phyloP scores from a whole-genome alignment of 2,888 invertebrate species.

The Balanococcus diminutus region DNA sequence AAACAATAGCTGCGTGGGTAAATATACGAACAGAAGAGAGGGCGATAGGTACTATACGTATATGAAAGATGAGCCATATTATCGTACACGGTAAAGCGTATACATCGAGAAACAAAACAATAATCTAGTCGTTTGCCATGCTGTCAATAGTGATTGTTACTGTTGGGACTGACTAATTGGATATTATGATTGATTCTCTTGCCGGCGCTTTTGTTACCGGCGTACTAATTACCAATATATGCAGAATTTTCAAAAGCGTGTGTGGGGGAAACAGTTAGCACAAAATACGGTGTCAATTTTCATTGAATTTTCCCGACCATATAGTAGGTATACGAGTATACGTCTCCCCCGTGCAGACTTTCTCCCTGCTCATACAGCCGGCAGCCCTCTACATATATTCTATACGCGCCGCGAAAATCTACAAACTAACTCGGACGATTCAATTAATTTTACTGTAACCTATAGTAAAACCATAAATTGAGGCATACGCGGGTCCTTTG shows the following conservation, averaged over 20 bases:
- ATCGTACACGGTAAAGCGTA: constrained; percentile 19
- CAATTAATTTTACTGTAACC: constrained; percentile 47
- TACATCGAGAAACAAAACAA: constrained; percentile 46
- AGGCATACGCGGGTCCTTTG: constrained; percentile 34
- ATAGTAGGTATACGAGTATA: neutral
- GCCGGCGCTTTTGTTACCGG: neutral
- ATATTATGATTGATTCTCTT: constrained; percentile 50
- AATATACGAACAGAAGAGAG: neutral
- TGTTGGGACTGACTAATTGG: constrained; percentile 42
- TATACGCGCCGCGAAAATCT: constrained; percentile 7
- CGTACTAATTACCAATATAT: constrained; percentile 46
- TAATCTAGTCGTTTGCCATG: constrained; percentile 48
- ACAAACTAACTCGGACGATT: constrained; percentile 44
- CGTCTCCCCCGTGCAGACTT: neutral
- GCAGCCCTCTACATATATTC: neutral
- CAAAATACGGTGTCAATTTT: constrained; percentile 49
- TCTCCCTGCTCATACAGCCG: neutral
- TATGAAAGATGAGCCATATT: constrained; percentile 37
- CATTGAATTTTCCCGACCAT: constrained; percentile 40
- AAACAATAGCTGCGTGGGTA: constrained; percentile 24
- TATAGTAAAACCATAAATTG: constrained; percentile 31
- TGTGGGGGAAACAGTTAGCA: neutral
- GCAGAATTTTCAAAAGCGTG: constrained; percentile 19
- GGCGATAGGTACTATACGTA: neutral
- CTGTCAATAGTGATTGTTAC: constrained; percentile 51